These are phyloP conservation scores for Taeniopygia guttata DNA, from an alignment of 2,797 vertebrate genomes.

Conservation along the genomic window DNA sequence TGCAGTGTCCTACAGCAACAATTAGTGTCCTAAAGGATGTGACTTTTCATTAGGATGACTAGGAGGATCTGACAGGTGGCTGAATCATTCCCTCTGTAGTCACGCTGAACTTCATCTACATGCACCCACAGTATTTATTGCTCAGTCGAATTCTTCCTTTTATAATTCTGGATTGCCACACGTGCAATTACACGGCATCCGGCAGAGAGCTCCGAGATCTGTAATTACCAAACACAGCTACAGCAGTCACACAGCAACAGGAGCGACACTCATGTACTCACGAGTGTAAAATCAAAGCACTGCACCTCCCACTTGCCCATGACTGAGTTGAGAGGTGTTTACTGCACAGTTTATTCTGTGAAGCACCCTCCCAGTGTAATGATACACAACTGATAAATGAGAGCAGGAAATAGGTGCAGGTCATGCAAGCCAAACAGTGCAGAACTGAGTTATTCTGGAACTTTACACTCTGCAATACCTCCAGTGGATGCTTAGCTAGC, in stretches of 20 bases:
- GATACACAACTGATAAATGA: not conserved
- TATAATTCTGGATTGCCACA: slow-evolving; percentile 50
- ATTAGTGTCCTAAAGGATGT: slow-evolving; percentile 43
- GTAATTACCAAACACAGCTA: slow-evolving; percentile 24
- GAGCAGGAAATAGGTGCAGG: not conserved
- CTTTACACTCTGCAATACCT: not conserved
- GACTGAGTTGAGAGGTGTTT: slow-evolving; percentile 1
- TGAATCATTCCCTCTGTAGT: slow-evolving; percentile 47
- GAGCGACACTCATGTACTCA: not conserved
- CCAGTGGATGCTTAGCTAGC: not conserved
- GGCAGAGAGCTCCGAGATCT: not conserved
- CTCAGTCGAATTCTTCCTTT: slow-evolving; percentile 45
- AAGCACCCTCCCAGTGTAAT: not conserved
- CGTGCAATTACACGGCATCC: slow-evolving; percentile 52
- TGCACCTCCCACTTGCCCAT: not conserved
- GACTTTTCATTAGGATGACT: slow-evolving; percentile 42
- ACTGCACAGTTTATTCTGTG: not conserved
- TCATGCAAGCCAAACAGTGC: rapidly evolving
- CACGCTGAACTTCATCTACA: not conserved
- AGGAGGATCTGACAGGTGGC: slow-evolving; percentile 46
- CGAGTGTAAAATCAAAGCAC: not conserved
- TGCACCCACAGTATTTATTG: slow-evolving; percentile 1
- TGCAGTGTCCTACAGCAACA: not conserved
- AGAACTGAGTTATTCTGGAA: not conserved
- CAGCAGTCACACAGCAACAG: slow-evolving; percentile 11